Conservation (phyloP, 2,888 invertebrate species). For the Alloplasta piceator region DNA sequence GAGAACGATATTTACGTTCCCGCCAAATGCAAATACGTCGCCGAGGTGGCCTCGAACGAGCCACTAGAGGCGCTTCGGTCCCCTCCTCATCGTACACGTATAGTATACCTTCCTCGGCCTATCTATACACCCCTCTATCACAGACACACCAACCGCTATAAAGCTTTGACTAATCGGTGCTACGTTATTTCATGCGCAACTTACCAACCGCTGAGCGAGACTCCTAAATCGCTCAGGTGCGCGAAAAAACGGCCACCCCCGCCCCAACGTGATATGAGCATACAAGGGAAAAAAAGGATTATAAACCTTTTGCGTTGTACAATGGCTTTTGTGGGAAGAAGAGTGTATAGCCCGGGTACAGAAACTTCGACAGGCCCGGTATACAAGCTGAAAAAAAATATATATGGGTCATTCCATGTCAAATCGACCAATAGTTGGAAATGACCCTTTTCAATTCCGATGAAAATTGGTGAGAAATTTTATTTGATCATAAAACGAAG, state of each 20-base stretch:
- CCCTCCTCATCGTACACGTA: slow-evolving; percentile 26
- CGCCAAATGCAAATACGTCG: slow-evolving; percentile 65
- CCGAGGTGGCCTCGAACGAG: slow-evolving; percentile 44
- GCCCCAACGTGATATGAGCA: slow-evolving; percentile 24
- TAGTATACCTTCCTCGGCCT: slow-evolving; percentile 39
- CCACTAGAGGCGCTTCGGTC: slow-evolving; percentile 48
- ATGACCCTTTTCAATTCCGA: too few species aligned
- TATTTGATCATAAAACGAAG: too few species aligned
- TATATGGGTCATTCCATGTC: too few species aligned
- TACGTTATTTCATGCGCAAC: slow-evolving; percentile 69
- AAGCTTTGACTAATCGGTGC: slow-evolving; percentile 72
- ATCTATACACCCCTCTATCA: slow-evolving; percentile 46
- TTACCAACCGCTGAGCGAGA: slow-evolving; percentile 70
- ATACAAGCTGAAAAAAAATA: not conserved
- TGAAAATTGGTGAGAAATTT: too few species aligned
- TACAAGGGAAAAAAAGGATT: slow-evolving; percentile 29
- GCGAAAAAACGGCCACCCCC: slow-evolving; percentile 58
- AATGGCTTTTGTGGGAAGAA: slow-evolving; percentile 64
- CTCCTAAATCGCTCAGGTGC: slow-evolving; percentile 71
- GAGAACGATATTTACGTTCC: slow-evolving; percentile 68
- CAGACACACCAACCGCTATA: slow-evolving; percentile 62
- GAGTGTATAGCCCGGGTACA: slow-evolving; percentile 27
- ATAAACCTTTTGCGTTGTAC: slow-evolving; percentile 38
- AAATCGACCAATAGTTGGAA: too few species aligned
- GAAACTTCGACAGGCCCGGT: slow-evolving; percentile 41